Evolutionary conservation across 2,797 vertebrate species (phyloP).

Genomic region (Vipera ursinii): DNA sequence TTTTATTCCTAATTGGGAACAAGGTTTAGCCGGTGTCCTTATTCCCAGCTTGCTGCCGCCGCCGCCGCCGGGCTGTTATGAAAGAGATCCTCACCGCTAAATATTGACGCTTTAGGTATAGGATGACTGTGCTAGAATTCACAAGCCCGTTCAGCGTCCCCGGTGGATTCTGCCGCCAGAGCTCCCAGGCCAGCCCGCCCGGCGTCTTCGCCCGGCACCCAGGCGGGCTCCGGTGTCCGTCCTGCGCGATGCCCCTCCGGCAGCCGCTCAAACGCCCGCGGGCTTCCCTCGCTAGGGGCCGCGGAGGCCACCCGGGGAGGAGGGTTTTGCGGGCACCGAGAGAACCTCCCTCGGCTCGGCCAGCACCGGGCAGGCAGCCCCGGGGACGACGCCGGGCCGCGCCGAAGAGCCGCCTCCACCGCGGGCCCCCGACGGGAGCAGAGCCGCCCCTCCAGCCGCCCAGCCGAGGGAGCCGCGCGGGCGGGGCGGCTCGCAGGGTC

Average conservation of each 20-base stretch:
- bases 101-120: too few relatives aligned
- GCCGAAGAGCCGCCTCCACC: too few relatives aligned
- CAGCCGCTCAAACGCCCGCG: neutral
- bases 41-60: neutral
- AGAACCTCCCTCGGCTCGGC: too few relatives aligned
- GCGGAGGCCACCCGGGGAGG: neutral
- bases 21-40: neutral
- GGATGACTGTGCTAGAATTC: too few relatives aligned
- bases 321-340: neutral
- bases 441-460: neutral
- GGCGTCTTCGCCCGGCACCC: neutral
- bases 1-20: neutral
- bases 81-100: neutral
- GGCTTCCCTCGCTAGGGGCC: neutral
- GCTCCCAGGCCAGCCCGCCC: neutral
- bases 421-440: neutral
- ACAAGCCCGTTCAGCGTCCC: neutral
- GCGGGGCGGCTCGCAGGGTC: neutral
- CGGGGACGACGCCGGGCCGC: too few relatives aligned
- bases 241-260: too few relatives aligned
- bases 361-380: too few relatives aligned
- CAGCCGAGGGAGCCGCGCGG: neutral
- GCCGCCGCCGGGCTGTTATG: neutral
- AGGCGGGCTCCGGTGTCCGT: neutral
- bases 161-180: neutral